Evolutionary conservation across 1,140 invertebrate genomes (phyloP).

Genomic region (Drosophila novamexicana): DNA sequence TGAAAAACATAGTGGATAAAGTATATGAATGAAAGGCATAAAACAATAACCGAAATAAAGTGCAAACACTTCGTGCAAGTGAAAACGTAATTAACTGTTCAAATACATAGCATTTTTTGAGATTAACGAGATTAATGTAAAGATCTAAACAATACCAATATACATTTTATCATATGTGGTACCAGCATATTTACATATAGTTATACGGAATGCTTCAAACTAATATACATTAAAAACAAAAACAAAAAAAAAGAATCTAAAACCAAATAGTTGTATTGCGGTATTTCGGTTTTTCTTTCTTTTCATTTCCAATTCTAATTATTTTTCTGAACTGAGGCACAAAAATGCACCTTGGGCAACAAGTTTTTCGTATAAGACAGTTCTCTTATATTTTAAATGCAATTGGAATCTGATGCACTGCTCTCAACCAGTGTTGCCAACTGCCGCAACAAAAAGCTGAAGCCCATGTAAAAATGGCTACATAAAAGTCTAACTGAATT

Average conservation of each 20-base stretch:
- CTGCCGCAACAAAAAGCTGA: no score
- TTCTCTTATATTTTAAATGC: no score
- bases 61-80: slow-evolving; percentile 83
- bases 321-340: slow-evolving; percentile 10
- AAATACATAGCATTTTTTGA: slow-evolving; percentile 82
- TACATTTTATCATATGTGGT: slow-evolving; percentile 50
- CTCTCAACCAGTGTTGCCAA: no score
- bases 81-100: slow-evolving; percentile 83
- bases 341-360: slow-evolving; percentile 32
- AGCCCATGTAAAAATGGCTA: no score
- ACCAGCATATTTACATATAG: slow-evolving; percentile 55
- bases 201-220: slow-evolving; percentile 57
- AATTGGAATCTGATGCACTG: no score
- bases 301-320: background rate
- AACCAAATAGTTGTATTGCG: slow-evolving; percentile 52
- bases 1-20: slow-evolving; percentile 9
- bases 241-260: slow-evolving; percentile 41
- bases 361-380: background rate
- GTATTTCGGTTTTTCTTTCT: slow-evolving; percentile 9
- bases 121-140: slow-evolving; percentile 61
- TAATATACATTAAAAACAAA: slow-evolving; percentile 52
- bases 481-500: no score
- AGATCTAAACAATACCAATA: slow-evolving; percentile 46
- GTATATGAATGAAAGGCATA: slow-evolving; percentile 60
- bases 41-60: slow-evolving; percentile 83